phyloP scores from a whole-genome alignment of 2,888 invertebrate genomes.

The Lasioglossum vierecki region DNA sequence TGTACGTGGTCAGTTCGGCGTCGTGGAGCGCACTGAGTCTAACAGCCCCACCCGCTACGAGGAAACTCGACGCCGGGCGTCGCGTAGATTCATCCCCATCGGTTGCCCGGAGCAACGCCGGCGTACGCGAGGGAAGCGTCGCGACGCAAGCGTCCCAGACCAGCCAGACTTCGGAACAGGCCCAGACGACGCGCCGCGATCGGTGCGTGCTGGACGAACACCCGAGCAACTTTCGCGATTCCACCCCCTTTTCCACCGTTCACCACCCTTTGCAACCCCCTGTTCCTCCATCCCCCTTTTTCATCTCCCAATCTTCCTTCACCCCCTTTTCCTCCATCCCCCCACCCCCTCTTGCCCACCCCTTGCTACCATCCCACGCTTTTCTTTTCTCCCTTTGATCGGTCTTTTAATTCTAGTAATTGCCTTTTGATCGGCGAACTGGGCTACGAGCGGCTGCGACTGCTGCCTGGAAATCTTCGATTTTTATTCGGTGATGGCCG shows the following conservation, averaged over 20 bases:
- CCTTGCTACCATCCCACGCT: not conserved
- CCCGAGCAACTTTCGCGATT: conserved; percentile 12
- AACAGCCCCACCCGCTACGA: conserved; percentile 81
- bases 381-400: not conserved
- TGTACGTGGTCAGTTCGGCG: conserved; percentile 79
- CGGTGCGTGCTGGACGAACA: conserved; percentile 44
- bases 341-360: not conserved
- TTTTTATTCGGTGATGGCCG: not conserved
- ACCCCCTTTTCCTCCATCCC: not conserved
- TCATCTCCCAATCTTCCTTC: not conserved
- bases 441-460: not conserved
- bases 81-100: conserved; percentile 81
- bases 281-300: not conserved
- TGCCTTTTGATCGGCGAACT: conserved; percentile 8
- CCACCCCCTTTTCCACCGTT: not conserved
- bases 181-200: conserved; percentile 69
- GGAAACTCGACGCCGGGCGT: conserved; percentile 80
- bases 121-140: conserved; percentile 65
- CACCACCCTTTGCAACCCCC: not conserved
- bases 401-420: conserved; percentile 5
- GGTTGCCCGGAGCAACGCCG: conserved; percentile 81
- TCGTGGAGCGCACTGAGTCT: conserved; percentile 79
- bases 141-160: conserved; percentile 73
- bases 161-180: conserved; percentile 56
- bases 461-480: not conserved